These are phyloP conservation scores for Azemiops feae DNA, from an alignment of 2,113 vertebrate genomes.

Conservation along the genomic window DNA sequence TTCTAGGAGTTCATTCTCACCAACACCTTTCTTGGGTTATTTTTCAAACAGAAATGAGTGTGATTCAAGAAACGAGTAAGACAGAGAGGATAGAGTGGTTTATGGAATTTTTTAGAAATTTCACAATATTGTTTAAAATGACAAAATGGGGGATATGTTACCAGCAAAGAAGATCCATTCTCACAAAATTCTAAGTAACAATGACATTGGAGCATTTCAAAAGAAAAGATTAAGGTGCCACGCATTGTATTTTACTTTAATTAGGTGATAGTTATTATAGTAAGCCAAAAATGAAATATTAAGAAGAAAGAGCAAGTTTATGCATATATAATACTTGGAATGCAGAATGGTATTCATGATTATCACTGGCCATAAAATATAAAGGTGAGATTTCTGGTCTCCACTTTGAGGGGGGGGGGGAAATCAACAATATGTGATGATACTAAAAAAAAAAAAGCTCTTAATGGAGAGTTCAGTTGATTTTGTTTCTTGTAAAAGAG, in stretches of 20 bases:
- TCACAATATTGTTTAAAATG: not conserved
- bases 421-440: not conserved
- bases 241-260: not conserved
- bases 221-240: not conserved
- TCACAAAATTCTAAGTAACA: not conserved
- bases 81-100: not conserved
- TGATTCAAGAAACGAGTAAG: not conserved
- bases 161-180: not conserved
- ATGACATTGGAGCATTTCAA: not conserved
- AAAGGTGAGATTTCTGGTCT: not conserved
- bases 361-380: not conserved
- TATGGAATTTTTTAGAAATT: not conserved
- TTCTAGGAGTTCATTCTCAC: not conserved
- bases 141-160: not conserved
- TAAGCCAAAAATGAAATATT: not conserved
- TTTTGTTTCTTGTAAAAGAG: not conserved
- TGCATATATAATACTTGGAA: not conserved
- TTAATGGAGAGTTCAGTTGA: not conserved
- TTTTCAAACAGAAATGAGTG: not conserved
- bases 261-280: not conserved
- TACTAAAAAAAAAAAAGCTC: not conserved
- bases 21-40: not conserved
- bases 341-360: not conserved
- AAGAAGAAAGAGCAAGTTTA: not conserved
- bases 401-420: not conserved